These are phyloP conservation scores for Yponomeuta plumbellus DNA, from an alignment of 2,888 invertebrate genomes.

Conservation along the genomic window DNA sequence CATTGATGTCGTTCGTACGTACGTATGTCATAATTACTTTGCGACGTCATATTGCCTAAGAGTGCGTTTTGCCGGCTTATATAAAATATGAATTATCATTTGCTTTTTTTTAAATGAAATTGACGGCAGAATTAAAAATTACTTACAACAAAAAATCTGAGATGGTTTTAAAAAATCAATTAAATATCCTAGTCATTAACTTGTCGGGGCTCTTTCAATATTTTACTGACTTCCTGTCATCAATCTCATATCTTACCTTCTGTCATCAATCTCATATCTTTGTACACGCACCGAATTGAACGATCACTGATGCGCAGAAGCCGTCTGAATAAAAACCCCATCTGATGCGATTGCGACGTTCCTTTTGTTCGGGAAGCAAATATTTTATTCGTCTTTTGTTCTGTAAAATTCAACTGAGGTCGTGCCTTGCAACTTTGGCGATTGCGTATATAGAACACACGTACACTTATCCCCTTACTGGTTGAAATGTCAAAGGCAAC, in stretches of 20 bases:
- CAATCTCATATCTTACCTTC: background rate
- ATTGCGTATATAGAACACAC: background rate
- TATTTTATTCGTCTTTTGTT: background rate
- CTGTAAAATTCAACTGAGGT: background rate
- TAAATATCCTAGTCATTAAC: too few relatives aligned
- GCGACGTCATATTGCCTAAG: too few relatives aligned
- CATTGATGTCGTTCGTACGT: too few relatives aligned
- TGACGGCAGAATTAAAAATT: too few relatives aligned
- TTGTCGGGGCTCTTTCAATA: too few relatives aligned
- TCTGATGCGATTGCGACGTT: background rate
- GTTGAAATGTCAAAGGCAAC: background rate
- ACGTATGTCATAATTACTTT: too few relatives aligned
- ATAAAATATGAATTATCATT: too few relatives aligned
- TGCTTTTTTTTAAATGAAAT: too few relatives aligned
- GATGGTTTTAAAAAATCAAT: too few relatives aligned
- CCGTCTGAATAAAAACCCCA: background rate
- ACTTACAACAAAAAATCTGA: too few relatives aligned
- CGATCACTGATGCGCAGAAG: background rate
- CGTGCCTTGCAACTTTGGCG: background rate
- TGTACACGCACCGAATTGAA: background rate
- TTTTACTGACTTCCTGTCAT: background rate
- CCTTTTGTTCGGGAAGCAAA: background rate
- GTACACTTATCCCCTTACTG: background rate
- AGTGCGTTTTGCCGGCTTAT: too few relatives aligned
- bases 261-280: background rate